Conservation (phyloP, 2,113 vertebrate species). For the Suricata suricatta region DNA sequence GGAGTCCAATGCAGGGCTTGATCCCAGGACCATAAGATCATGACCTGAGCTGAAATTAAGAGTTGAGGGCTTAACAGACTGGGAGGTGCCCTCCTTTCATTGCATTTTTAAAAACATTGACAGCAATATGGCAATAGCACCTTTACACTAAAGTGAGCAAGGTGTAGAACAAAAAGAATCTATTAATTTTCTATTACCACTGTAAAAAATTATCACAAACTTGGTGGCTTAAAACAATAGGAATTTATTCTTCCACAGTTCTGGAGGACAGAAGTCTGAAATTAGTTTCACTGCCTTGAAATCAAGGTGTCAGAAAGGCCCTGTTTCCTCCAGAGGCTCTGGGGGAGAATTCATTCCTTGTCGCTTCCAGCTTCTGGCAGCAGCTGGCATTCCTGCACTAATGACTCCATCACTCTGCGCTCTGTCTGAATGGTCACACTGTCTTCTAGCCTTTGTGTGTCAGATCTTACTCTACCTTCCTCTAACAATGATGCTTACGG, state of each 20-base stretch:
- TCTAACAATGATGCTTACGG: background rate
- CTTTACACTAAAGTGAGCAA: background rate
- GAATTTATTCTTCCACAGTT: background rate
- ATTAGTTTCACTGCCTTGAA: background rate
- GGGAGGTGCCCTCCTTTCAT: background rate
- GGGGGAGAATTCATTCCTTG: background rate
- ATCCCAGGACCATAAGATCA: no score
- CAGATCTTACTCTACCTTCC: background rate
- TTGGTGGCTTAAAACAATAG: background rate
- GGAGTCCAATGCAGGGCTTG: no score
- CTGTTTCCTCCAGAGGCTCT: background rate
- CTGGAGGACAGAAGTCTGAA: background rate
- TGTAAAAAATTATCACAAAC: background rate
- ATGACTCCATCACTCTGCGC: background rate
- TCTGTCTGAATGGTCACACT: background rate
- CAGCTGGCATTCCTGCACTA: background rate
- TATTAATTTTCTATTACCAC: background rate
- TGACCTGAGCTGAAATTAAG: no score
- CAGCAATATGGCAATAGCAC: background rate
- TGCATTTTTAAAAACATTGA: background rate
- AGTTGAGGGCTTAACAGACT: no score
- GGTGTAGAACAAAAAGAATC: background rate
- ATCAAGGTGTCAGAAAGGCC: background rate
- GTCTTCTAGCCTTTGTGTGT: background rate
- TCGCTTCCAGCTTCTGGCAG: background rate